Conservation (phyloP, 2,888 invertebrate species). For the Ariolimax columbianus region DNA sequence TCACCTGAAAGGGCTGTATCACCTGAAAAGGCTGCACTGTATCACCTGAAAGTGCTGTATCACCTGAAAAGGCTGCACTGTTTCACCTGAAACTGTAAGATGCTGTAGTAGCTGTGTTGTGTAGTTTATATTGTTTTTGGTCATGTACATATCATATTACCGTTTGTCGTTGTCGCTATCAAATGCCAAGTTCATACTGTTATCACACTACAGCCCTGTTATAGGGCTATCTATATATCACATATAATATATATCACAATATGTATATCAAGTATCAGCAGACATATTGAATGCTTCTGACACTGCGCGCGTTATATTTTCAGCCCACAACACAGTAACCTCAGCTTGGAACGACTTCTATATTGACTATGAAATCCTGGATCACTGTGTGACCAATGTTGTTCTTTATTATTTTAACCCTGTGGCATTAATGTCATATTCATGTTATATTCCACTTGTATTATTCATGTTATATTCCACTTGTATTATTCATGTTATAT, state of each 20-base stretch:
- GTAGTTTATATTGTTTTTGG: not conserved
- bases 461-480: not conserved
- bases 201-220: not conserved
- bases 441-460: not conserved
- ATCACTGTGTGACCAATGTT: not conserved
- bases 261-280: not conserved
- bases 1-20: no score
- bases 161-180: not conserved
- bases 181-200: not conserved
- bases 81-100: no score
- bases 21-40: no score
- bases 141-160: not conserved
- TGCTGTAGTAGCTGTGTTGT: not conserved
- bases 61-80: no score
- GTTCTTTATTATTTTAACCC: not conserved
- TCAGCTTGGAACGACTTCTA: not conserved
- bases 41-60: no score
- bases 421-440: not conserved
- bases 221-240: not conserved
- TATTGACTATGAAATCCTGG: no score
- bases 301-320: not conserved
- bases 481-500: not conserved
- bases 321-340: constrained; percentile 4
- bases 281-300: not conserved
- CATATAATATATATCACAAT: not conserved